Evolutionary conservation across 2,113 vertebrate genomes (phyloP).

Genomic region (Cyrtonyx montezumae): DNA sequence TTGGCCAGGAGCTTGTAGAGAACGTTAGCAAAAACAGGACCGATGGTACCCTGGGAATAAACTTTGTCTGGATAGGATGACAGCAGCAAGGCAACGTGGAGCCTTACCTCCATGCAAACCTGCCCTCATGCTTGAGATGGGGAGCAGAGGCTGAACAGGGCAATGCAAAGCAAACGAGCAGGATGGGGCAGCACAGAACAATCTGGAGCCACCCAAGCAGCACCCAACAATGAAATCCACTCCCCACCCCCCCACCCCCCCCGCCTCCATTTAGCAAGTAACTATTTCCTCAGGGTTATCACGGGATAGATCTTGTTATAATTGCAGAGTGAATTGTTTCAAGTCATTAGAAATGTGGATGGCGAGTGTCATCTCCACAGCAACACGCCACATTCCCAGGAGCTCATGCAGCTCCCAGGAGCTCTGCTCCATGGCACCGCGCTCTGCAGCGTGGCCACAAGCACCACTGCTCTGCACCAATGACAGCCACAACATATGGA

Average conservation of each 20-base stretch:
- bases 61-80: neutral
- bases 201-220: neutral
- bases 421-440: neutral
- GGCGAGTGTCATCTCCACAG: conserved; percentile 40
- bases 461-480: neutral
- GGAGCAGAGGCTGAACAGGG: conserved; percentile 7
- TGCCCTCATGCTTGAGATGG: conserved; percentile 31
- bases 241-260: neutral
- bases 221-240: neutral
- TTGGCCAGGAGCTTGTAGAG: fast-evolving
- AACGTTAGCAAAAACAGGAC: neutral
- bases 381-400: conserved; percentile 1
- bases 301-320: conserved; percentile 28
- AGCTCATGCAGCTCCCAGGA: neutral
- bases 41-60: neutral
- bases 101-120: neutral
- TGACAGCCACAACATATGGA: neutral
- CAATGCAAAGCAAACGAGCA: neutral
- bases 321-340: neutral
- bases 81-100: neutral
- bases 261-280: neutral
- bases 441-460: neutral
- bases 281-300: conserved; percentile 34
- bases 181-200: neutral
- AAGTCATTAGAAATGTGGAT: neutral